Evolutionary conservation across 2,797 vertebrate species (phyloP), one percentile per base, ranked within the genome.

Genomic region (Gallinago solitaria): DNA sequence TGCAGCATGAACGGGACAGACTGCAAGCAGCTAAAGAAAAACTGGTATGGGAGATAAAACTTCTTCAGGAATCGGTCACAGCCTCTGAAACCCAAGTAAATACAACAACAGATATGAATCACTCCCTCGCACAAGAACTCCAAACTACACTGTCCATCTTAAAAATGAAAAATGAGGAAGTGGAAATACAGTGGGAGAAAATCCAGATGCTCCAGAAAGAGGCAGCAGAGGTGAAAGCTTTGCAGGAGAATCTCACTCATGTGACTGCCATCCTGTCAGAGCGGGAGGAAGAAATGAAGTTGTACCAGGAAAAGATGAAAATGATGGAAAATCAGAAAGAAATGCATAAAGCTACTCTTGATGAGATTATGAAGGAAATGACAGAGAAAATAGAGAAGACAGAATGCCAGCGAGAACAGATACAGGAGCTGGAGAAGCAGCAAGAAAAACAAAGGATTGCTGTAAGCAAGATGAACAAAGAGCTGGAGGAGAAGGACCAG

Each of bases 101-200:
- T 48, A 83, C 88, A 54, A 89, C 94, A 4, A 61, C 81, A 60
- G 88, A 96, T 11, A 89, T 18, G 32, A 97, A 50, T 45, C 75
- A 81, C 32, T 95, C 47, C 63, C 93, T 97, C n/a, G 95, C 98
- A 88, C 96, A 97, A 93, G 97, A 98, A 56, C 97, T 98, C 61
- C 95, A 96, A 33, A 89, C 43, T 0, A 47, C 89, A 5, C 64
- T 96, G 28, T 97, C 96, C 15, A 43, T 96, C 30, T 95, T 98
- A 68, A 97, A 90, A 93, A 88, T 95, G 25, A 98, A 97, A 96
- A 94, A 54, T 4, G 94, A 98, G 30, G 97, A 98, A 60, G 48
- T 93, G 9, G 93, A 96, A 83, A 94, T 24, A 6, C 97, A 98
- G 16, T 54, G 63, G 12, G 93, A 96, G 75, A 95, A 94, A 96